phyloP scores from a whole-genome alignment of 1,140 invertebrate species.

The Dreissena polymorpha region DNA sequence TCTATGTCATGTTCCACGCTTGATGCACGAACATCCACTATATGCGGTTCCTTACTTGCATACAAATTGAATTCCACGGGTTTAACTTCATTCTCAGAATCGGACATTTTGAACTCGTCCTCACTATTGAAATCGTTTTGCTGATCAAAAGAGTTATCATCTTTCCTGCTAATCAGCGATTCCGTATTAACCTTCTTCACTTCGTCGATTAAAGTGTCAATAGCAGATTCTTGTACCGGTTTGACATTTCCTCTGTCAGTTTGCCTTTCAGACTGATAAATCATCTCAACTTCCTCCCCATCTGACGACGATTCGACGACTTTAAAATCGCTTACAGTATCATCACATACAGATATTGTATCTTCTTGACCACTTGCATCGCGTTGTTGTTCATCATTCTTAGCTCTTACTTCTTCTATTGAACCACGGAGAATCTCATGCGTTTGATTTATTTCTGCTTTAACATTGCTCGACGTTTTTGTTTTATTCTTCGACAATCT shows the following conservation, averaged over 20 bases:
- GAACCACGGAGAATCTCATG: not conserved
- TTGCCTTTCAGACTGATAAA: constrained; percentile 17
- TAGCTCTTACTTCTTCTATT: not conserved
- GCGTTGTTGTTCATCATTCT: not conserved
- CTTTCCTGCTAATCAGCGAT: too few relatives aligned
- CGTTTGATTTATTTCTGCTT: not conserved
- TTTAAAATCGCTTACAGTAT: not conserved
- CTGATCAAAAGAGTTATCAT: too few relatives aligned
- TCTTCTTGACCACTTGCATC: not conserved
- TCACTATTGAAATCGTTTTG: too few relatives aligned
- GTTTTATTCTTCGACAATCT: constrained; percentile 1
- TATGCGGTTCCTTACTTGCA: too few relatives aligned
- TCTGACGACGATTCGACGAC: constrained; percentile 6
- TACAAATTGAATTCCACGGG: too few relatives aligned
- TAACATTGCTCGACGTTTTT: not conserved
- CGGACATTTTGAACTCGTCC: too few relatives aligned
- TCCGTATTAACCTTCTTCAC: too few relatives aligned
- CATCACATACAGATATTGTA: not conserved
- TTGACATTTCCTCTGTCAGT: too few relatives aligned
- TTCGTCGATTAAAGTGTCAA: too few relatives aligned
- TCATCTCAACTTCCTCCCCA: constrained; percentile 46
- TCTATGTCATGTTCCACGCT: constrained; percentile 15
- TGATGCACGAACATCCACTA: not conserved
- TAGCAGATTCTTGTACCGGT: too few relatives aligned
- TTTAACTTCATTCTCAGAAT: too few relatives aligned